phyloP scores from a whole-genome alignment of 2,113 vertebrate species.

The Passer domesticus region DNA sequence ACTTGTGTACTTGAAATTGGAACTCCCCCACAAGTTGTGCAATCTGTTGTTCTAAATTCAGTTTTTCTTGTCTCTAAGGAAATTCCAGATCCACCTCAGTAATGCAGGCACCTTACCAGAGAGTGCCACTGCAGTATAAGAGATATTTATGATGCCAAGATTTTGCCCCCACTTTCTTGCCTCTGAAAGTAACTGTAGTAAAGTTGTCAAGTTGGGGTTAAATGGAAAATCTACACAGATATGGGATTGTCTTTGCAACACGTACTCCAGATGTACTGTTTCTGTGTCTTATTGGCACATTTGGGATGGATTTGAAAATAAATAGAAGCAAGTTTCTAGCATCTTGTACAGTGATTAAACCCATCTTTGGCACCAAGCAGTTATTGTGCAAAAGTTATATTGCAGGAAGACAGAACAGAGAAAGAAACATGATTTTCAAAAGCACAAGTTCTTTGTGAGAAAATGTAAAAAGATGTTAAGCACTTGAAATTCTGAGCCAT shows the following conservation, averaged over 20 bases:
- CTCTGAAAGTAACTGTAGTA: not conserved
- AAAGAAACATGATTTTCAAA: not conserved
- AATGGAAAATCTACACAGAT: not conserved
- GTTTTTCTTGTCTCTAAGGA: not conserved
- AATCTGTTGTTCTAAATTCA: not conserved
- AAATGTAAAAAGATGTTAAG: not conserved
- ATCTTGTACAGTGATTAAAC: not conserved
- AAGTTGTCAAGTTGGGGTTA: not conserved
- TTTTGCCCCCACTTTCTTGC: not conserved
- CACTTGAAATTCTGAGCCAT: conserved; percentile 20
- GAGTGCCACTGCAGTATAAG: not conserved
- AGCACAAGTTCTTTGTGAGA: not conserved
- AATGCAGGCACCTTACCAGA: not conserved
- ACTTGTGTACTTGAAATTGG: not conserved
- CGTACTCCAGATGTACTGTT: not conserved
- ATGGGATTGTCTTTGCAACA: not conserved
- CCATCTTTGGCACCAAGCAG: not conserved
- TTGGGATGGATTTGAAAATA: not conserved
- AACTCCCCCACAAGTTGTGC: not conserved
- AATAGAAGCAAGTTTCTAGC: not conserved
- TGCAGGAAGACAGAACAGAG: not conserved
- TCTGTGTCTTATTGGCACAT: not conserved
- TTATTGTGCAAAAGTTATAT: not conserved
- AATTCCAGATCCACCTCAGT: not conserved
- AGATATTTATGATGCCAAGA: not conserved